Evolutionary conservation across 2,888 invertebrate genomes (phyloP).

Genomic region (Clunio marinus): DNA sequence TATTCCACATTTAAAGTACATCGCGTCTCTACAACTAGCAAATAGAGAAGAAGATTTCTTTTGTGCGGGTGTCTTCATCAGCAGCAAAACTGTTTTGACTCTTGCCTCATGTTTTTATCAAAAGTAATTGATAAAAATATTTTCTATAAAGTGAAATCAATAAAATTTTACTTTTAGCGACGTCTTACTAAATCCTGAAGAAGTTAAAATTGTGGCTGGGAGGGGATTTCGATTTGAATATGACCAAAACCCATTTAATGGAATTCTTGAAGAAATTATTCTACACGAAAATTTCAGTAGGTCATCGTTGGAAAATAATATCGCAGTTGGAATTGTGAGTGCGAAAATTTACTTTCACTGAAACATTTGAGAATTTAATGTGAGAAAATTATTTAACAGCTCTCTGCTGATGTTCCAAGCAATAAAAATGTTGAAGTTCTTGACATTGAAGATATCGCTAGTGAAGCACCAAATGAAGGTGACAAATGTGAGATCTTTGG

Average conservation of each 20-base stretch:
- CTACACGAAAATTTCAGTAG: conserved; percentile 25
- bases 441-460: background rate
- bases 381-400: background rate
- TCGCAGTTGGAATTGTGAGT: conserved; percentile 29
- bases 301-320: conserved; percentile 18
- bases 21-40: conserved; percentile 10
- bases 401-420: background rate
- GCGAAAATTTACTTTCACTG: background rate
- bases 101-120: conserved; percentile 29
- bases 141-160: background rate
- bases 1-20: conserved; percentile 5
- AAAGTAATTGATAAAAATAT: conserved; percentile 7
- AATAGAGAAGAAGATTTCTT: conserved; percentile 9
- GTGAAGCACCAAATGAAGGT: background rate
- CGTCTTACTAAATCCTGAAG: conserved; percentile 13
- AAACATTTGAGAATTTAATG: background rate
- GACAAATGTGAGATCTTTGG: background rate
- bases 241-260: background rate
- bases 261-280: background rate
- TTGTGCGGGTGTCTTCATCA: conserved; percentile 23
- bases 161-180: conserved; percentile 1
- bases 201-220: conserved; percentile 9
- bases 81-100: background rate
- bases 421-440: background rate
- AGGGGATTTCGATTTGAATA: background rate